phyloP scores from a whole-genome alignment of 2,888 invertebrate genomes.

The Philereme transversata region DNA sequence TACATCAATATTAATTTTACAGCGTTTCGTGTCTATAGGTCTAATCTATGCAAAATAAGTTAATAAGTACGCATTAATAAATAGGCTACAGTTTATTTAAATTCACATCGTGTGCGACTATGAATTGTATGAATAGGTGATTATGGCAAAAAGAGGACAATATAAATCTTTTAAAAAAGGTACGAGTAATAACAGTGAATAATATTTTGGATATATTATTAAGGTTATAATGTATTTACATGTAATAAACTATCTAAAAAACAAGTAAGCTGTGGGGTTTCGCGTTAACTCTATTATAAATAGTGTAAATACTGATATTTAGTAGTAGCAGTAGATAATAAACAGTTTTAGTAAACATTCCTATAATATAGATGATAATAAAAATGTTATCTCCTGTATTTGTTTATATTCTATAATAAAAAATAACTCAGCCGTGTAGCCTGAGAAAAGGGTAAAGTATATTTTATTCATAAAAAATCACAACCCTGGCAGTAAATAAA shows the following conservation, averaged over 20 bases:
- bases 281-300: no score
- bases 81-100: constrained; percentile 54
- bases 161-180: constrained; percentile 16
- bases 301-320: no score
- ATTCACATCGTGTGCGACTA: constrained; percentile 57
- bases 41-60: constrained; percentile 33
- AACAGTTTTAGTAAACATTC: no score
- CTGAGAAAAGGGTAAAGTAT: constrained; percentile 31
- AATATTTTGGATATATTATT: no score
- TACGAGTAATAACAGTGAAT: no score
- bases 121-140: constrained; percentile 69
- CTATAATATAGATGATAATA: no score
- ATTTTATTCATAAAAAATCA: constrained; percentile 42
- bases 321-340: no score
- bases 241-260: no score
- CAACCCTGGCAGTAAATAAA: constrained; percentile 38
- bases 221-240: no score
- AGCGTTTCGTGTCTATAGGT: constrained; percentile 17
- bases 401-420: not conserved
- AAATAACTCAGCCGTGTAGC: constrained; percentile 21
- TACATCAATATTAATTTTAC: constrained; percentile 11
- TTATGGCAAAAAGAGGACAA: constrained; percentile 63
- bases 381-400: no score
- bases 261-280: no score
- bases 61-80: constrained; percentile 33